These are phyloP conservation scores for Meta bourneti DNA, from an alignment of 2,888 invertebrate species.

Conservation along the genomic window DNA sequence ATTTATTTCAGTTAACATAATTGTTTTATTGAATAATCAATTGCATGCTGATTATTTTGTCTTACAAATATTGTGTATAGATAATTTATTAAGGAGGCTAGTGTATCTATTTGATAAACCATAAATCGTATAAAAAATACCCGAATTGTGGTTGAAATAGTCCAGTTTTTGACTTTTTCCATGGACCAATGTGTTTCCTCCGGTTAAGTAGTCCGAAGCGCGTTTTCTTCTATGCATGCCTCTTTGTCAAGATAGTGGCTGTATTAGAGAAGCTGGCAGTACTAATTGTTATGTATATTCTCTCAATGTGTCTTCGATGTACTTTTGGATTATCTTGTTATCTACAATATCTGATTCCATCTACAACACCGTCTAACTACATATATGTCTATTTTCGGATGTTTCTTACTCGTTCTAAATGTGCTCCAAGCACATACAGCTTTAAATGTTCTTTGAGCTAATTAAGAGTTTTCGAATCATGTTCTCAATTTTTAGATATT, in stretches of 20 bases:
- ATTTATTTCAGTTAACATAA: too few relatives aligned
- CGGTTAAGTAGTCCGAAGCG: conserved; percentile 3
- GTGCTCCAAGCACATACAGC: not conserved
- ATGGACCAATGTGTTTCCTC: conserved; percentile 27
- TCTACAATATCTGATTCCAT: too few relatives aligned
- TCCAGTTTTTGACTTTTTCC: not conserved
- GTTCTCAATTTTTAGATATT: not conserved
- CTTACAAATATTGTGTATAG: too few relatives aligned
- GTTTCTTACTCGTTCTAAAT: conserved; percentile 35
- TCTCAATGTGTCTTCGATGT: conserved; percentile 28
- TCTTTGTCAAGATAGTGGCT: conserved; percentile 14
- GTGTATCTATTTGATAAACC: too few relatives aligned
- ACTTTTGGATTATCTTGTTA: conserved; percentile 26
- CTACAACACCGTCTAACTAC: not conserved
- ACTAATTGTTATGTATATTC: conserved; percentile 19
- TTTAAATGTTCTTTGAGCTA: conserved; percentile 11
- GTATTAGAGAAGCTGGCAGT: conserved; percentile 20
- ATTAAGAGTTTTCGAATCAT: not conserved
- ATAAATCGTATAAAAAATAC: too few relatives aligned
- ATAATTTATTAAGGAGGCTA: too few relatives aligned
- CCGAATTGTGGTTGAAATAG: too few relatives aligned
- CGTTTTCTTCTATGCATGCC: conserved; percentile 14
- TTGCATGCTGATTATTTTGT: too few relatives aligned
- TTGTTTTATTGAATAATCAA: too few relatives aligned
- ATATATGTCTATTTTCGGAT: conserved; percentile 57